Evolutionary conservation across 2,797 vertebrate species (phyloP), one percentile per base, ranked within the genome.

Genomic region (Kryptolebias ocellatus): DNA sequence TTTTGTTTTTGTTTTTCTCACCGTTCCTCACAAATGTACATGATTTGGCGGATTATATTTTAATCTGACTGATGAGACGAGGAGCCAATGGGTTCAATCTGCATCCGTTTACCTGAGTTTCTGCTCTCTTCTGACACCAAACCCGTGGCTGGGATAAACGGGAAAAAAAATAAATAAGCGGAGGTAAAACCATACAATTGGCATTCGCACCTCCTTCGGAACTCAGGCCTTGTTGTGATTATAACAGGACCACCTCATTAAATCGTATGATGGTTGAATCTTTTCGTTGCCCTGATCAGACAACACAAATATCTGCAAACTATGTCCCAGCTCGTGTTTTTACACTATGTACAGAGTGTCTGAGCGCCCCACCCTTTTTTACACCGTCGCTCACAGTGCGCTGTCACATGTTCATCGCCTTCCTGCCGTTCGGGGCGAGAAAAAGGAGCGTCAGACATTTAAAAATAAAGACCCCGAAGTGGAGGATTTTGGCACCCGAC

Each of bases 321-420:
- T 77, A 60, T 63, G 28, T 67, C 72, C 46, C 18, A 65, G 45
- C 47, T 31, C 20, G 18, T 62, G 24, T 71, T 42, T 53, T 34
- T 55, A 74, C 51, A 66, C 24, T 59, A 50, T 76, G 29, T 55
- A 65, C 64, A 81, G 6, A 53, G 34, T 37, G 37, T 66, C 45
- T 67, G 63, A 53, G 20, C 20, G 20, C 12, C 5, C 3, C 29
- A 12, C 27, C 57, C 16, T 45, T 24, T 24, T 49, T 62, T 31
- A 55, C 60, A 68, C 10, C 42, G 45, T 42, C 16, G 45, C 59
- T 84, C 83, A 45, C 84, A 84, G 76, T 72, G 76, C 58, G 44
- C 68, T 75, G 77, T 80, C 76, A 72, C 67, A 44, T 58, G 62
- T 51, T 64, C 16, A 45, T 49, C 60, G 60, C 56, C 39, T 62